Conservation (phyloP, 2,113 vertebrate species). For the Heterocephalus glaber region DNA sequence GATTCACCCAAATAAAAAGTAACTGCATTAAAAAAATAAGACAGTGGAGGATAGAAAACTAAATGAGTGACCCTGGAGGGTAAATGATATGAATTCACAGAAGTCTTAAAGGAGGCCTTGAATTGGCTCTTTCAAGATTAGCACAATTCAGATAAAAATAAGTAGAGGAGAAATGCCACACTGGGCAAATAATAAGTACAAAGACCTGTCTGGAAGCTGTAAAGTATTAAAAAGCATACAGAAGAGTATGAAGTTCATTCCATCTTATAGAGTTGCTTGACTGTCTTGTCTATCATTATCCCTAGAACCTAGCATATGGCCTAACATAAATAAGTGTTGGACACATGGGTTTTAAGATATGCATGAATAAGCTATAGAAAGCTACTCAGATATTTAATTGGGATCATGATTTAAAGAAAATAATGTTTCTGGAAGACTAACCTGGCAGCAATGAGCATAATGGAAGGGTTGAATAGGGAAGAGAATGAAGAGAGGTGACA, state of each 20-base stretch:
- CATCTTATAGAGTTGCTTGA: rapidly evolving
- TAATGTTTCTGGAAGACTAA: background rate
- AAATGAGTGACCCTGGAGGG: background rate
- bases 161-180: background rate
- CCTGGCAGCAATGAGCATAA: background rate
- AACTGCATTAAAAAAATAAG: background rate
- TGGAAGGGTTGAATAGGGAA: background rate
- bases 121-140: background rate
- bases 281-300: background rate
- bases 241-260: background rate
- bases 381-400: background rate
- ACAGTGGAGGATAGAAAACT: background rate
- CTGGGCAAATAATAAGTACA: background rate
- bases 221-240: background rate
- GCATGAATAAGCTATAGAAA: background rate
- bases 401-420: background rate
- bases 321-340: background rate
- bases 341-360: background rate
- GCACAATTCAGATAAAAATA: background rate
- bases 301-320: background rate
- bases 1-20: background rate
- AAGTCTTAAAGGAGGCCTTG: background rate
- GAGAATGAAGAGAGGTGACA: background rate
- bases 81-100: background rate
- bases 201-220: background rate